phyloP scores from a whole-genome alignment of 2,888 invertebrate species.

The Philonicus albiceps region DNA sequence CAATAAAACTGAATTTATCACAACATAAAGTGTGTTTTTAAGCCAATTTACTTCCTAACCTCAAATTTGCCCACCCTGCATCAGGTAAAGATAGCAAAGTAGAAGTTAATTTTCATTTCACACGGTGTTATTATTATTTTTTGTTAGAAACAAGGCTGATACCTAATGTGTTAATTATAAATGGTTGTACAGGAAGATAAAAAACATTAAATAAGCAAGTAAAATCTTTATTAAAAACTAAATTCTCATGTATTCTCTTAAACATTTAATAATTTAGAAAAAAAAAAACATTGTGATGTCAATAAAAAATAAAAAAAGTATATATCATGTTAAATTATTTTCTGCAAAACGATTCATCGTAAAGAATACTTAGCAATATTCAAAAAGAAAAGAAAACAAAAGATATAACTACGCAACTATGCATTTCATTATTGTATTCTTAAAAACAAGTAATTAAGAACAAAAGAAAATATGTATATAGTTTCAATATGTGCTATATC shows the following conservation, averaged over 20 bases:
- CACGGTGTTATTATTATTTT: too few species aligned
- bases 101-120: too few species aligned
- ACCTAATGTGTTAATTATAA: too few species aligned
- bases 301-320: conserved; percentile 23
- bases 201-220: conserved; percentile 9
- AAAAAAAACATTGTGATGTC: conserved; percentile 38
- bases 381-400: not conserved
- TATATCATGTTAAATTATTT: conserved; percentile 10
- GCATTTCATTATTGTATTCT: not conserved
- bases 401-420: not conserved
- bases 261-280: conserved; percentile 31
- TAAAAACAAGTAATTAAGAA: not conserved
- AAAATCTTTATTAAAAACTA: conserved; percentile 41
- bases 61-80: too few species aligned
- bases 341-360: conserved; percentile 15
- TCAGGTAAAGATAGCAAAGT: too few species aligned
- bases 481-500: conserved; percentile 1
- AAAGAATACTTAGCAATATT: not conserved
- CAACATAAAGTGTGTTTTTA: too few species aligned
- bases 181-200: not conserved
- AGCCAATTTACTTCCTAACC: too few species aligned
- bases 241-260: conserved; percentile 19
- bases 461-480: not conserved
- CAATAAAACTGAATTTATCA: too few species aligned
- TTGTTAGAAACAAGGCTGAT: too few species aligned